Percentiles rank a stretch among this genome's conserved stretches.
These are phyloP conservation scores for Brachymystax lenok DNA, from an alignment of 2,797 vertebrate species.

Conservation along the genomic window DNA sequence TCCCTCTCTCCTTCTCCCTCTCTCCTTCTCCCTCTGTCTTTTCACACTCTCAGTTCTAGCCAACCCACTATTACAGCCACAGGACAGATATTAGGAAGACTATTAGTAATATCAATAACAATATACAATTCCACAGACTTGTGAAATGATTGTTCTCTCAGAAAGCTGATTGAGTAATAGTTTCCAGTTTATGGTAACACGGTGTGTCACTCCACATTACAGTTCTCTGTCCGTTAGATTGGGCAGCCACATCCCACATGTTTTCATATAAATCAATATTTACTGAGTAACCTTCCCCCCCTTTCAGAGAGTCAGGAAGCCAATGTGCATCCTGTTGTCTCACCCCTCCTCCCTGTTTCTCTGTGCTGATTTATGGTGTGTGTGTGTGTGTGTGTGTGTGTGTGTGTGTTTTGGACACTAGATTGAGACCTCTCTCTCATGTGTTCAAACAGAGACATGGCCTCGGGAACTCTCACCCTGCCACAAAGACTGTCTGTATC, in stretches of 20 bases:
- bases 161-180: constrained; percentile 58
- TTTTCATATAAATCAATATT: constrained; percentile 82
- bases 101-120: background rate
- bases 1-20: constrained; percentile 9
- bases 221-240: constrained; percentile 66
- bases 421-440: constrained; percentile 55
- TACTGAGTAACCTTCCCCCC: constrained; percentile 78
- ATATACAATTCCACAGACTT: background rate
- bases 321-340: constrained; percentile 84
- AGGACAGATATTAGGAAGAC: background rate
- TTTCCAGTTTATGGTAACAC: constrained; percentile 34
- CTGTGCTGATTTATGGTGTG: constrained; percentile 24
- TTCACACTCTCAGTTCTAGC: background rate
- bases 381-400: constrained; percentile 33
- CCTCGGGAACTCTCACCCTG: background rate
- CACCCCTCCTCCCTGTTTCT: constrained; percentile 61
- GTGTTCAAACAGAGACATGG: constrained; percentile 44
- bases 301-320: constrained; percentile 78
- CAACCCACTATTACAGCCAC: background rate
- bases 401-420: constrained; percentile 50
- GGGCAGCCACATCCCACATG: constrained; percentile 23
- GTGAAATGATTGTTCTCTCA: background rate
- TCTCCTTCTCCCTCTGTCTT: constrained; percentile 43
- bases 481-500: constrained; percentile 37
- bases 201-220: constrained; percentile 39